phyloP scores from a whole-genome alignment of 2,797 vertebrate species.

The Psittacula echo region DNA sequence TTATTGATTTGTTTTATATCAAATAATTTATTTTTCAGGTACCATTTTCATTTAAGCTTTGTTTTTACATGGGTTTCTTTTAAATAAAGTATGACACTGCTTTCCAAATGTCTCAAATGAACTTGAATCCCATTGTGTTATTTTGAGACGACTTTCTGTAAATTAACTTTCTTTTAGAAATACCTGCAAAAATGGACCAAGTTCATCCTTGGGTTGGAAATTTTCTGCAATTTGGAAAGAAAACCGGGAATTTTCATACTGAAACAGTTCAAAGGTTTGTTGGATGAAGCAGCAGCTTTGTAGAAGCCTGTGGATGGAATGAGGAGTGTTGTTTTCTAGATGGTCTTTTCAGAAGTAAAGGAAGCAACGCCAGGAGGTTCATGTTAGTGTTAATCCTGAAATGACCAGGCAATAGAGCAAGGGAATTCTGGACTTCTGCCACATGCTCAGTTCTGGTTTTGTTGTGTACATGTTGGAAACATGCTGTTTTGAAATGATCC shows the following conservation, averaged over 20 bases:
- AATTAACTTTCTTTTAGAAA: slow-evolving; percentile 71
- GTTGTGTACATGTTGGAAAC: slow-evolving; percentile 65
- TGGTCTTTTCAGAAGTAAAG: slow-evolving; percentile 70
- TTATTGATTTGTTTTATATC: slow-evolving; percentile 86
- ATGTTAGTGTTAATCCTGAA: slow-evolving; percentile 69
- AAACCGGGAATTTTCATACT: slow-evolving; percentile 72
- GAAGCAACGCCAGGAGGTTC: slow-evolving; percentile 53
- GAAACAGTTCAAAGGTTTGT: slow-evolving; percentile 72
- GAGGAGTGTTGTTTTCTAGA: slow-evolving; percentile 71
- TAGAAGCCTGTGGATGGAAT: slow-evolving; percentile 72
- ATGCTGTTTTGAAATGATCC: slow-evolving; percentile 56
- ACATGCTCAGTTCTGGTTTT: neutral
- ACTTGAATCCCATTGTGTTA: slow-evolving; percentile 82
- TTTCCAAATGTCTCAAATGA: slow-evolving; percentile 82
- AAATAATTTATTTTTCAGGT: slow-evolving; percentile 87
- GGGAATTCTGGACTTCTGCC: slow-evolving; percentile 51
- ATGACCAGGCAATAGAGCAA: slow-evolving; percentile 52
- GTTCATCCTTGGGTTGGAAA: slow-evolving; percentile 65
- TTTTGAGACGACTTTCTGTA: slow-evolving; percentile 72
- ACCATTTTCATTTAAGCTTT: slow-evolving; percentile 86
- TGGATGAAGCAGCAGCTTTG: slow-evolving; percentile 75
- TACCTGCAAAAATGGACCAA: slow-evolving; percentile 77
- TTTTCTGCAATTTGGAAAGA: slow-evolving; percentile 65
- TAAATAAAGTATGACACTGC: slow-evolving; percentile 87
- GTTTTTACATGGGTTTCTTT: slow-evolving; percentile 92